Conservation (phyloP, 2,888 invertebrate genomes). For the Apotomis betuletana region DNA sequence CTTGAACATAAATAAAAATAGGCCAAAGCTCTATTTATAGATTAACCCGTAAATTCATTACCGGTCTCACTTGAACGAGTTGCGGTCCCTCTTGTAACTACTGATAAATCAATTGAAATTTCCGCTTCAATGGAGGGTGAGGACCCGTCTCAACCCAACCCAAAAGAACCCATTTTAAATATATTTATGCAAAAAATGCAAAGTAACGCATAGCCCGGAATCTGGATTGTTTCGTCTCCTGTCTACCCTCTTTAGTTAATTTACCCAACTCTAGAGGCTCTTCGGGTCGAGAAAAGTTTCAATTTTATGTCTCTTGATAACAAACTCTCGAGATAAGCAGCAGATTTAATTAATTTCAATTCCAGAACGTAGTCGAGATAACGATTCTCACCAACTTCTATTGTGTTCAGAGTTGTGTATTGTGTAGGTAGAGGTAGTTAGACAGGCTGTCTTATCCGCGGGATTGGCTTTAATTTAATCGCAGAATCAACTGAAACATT, state of each 20-base stretch:
- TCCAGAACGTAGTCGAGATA: conserved; percentile 53
- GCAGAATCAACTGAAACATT: conserved; percentile 23
- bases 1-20: neutral
- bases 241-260: conserved; percentile 29
- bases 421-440: conserved; percentile 7
- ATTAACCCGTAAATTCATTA: conserved; percentile 4
- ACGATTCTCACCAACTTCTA: conserved; percentile 55
- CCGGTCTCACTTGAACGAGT: neutral
- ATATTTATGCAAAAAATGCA: conserved; percentile 15
- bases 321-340: conserved; percentile 58
- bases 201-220: conserved; percentile 6
- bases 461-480: conserved; percentile 31
- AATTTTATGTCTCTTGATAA: conserved; percentile 51
- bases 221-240: conserved; percentile 13
- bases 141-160: conserved; percentile 2
- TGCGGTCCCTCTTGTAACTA: conserved; percentile 1
- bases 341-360: conserved; percentile 67
- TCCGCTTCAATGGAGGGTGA: conserved; percentile 11
- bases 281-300: conserved; percentile 47
- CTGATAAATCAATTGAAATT: conserved; percentile 23
- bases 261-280: conserved; percentile 24
- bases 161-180: conserved; percentile 4
- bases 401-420: conserved; percentile 22
- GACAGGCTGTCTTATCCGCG: conserved; percentile 18
- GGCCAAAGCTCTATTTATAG: neutral